These are phyloP conservation scores for Scylla paramamosain DNA, from an alignment of 1,140 invertebrate genomes.

Conservation along the genomic window DNA sequence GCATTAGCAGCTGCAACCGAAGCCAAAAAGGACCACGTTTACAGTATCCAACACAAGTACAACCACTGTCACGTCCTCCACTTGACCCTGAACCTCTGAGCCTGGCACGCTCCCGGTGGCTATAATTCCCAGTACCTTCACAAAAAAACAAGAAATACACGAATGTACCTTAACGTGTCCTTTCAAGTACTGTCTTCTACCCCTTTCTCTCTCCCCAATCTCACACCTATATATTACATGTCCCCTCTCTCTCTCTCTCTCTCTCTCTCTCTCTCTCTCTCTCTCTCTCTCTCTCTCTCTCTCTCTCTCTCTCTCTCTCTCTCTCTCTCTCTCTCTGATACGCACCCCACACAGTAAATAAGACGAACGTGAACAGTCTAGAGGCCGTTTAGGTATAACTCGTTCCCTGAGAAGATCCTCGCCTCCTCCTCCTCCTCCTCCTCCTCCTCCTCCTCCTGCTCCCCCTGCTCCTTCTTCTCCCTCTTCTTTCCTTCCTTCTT, in stretches of 20 bases:
- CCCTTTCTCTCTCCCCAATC: not conserved
- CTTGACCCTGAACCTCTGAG: not conserved
- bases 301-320: not conserved
- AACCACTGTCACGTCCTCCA: not conserved
- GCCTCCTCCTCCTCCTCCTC: not conserved
- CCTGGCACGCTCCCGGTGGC: not conserved
- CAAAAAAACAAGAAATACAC: too few species aligned
- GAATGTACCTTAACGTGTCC: not conserved
- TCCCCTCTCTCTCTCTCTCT: not conserved
- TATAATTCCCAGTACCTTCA: too few species aligned
- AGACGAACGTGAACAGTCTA: not conserved
- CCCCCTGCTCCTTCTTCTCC: not conserved
- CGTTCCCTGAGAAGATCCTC: slow-evolving; percentile 4
- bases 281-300: not conserved
- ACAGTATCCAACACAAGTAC: not conserved
- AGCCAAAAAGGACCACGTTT: not conserved
- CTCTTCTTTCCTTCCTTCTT: not conserved
- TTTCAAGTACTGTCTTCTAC: not conserved
- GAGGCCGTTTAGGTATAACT: not conserved
- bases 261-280: not conserved
- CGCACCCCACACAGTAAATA: not conserved
- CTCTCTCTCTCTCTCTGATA: too few species aligned
- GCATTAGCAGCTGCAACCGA: not conserved
- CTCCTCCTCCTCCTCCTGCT: not conserved
- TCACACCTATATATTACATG: not conserved